These are phyloP conservation scores for Myotis planiceps DNA, from an alignment of 2,797 vertebrate species.

Conservation along the genomic window DNA sequence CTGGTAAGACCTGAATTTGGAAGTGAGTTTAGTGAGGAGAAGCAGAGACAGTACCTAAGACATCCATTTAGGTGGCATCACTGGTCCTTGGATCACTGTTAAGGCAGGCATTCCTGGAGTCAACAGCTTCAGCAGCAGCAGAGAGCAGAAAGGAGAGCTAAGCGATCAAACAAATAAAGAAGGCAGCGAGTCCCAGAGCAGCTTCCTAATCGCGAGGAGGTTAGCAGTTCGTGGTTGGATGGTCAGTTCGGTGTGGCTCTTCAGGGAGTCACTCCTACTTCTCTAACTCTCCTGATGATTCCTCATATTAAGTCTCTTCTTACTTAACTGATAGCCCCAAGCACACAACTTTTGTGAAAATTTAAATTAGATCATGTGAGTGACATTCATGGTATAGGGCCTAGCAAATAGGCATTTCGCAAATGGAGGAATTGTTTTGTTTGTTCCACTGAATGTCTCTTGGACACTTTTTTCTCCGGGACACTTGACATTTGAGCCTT, in stretches of 20 bases:
- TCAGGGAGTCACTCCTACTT: background rate
- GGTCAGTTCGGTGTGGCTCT: background rate
- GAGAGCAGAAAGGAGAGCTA: too few species aligned
- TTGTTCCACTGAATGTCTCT: background rate
- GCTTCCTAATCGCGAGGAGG: background rate
- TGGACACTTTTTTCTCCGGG: background rate
- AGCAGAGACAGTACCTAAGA: background rate
- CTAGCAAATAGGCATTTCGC: background rate
- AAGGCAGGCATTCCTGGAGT: background rate
- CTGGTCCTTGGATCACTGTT: background rate
- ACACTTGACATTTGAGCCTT: background rate
- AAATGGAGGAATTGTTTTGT: background rate
- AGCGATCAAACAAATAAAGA: background rate
- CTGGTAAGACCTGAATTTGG: background rate
- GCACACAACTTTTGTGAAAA: background rate
- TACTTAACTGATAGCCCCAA: background rate
- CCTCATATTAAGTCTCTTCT: background rate
- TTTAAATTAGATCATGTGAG: background rate
- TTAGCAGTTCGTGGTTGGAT: background rate
- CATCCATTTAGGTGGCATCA: background rate
- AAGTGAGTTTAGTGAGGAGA: background rate
- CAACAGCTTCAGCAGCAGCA: background rate
- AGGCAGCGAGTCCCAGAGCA: background rate
- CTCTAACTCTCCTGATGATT: background rate
- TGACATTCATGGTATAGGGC: background rate